Evolutionary conservation across 92 coral and sea anemone species (phyloP).

Genomic region (Ricordea florida): DNA sequence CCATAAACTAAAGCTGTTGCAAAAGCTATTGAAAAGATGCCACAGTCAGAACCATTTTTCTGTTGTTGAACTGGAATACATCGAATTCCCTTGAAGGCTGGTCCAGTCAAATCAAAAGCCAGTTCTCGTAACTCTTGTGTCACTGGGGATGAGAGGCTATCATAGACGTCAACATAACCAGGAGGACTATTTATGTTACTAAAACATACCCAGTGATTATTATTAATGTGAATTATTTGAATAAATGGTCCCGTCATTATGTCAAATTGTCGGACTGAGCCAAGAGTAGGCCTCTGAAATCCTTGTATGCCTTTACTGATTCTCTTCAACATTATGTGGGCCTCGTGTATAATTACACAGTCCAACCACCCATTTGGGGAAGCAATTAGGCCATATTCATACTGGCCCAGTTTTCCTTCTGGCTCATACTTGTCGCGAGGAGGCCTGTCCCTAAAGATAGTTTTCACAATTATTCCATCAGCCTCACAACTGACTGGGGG

Average conservation of each 20-base stretch:
- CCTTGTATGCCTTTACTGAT: not conserved
- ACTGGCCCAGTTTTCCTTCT: not conserved
- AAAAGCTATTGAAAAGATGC: not conserved
- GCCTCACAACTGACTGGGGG: not conserved
- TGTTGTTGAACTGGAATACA: constrained; percentile 56
- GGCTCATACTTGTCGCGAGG: not conserved
- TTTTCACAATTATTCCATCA: not conserved
- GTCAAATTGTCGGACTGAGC: not conserved
- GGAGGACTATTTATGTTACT: not conserved
- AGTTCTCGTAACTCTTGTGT: constrained; percentile 38
- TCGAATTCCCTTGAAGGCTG: constrained; percentile 37
- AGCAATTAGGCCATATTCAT: not conserved
- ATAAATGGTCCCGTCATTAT: not conserved
- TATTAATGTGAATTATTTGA: constrained; percentile 35
- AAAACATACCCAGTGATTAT: not conserved
- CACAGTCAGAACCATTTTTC: constrained; percentile 17
- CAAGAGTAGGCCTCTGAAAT: constrained; percentile 46
- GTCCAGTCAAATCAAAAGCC: constrained; percentile 50
- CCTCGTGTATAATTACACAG: not conserved
- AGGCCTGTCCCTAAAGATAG: not conserved
- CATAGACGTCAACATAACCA: constrained; percentile 50
- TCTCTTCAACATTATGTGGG: not conserved
- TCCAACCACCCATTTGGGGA: not conserved
- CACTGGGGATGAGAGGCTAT: constrained; percentile 39
- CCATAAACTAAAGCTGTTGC: not conserved